Evolutionary conservation across 2,113 vertebrate species (phyloP).

Genomic region (Thalassoma bifasciatum): DNA sequence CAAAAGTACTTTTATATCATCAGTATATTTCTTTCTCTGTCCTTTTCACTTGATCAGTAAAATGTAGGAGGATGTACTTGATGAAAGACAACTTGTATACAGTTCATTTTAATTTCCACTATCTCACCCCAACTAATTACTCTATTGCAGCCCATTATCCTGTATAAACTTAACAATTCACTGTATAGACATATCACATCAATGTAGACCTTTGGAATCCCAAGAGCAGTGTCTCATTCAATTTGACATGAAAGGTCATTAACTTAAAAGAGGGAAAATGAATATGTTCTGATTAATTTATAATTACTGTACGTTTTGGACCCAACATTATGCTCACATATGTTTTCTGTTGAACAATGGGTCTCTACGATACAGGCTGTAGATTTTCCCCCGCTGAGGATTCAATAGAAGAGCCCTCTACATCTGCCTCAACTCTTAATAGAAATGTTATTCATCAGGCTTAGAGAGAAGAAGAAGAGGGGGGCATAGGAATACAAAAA

Average conservation of each 20-base stretch:
- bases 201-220: neutral
- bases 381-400: neutral
- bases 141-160: constrained; percentile 1
- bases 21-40: neutral
- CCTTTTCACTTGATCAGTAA: constrained; percentile 11
- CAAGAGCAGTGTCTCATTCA: neutral
- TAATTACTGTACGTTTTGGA: no score
- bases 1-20: constrained; percentile 1
- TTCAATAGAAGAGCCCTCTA: constrained; percentile 3
- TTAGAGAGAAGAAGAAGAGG: neutral
- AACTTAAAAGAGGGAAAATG: neutral
- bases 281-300: neutral
- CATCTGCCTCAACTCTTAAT: constrained; percentile 1
- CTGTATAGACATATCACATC: neutral
- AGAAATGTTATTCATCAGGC: constrained; percentile 14
- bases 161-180: neutral
- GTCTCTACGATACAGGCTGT: neutral
- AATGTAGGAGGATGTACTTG: neutral
- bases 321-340: neutral
- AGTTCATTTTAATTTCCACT: constrained; percentile 11
- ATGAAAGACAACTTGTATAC: constrained; percentile 4
- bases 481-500: constrained; percentile 3
- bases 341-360: neutral
- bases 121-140: neutral
- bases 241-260: neutral